Conservation (phyloP, 2,797 vertebrate genomes). For the Hylomyscus alleni region DNA sequence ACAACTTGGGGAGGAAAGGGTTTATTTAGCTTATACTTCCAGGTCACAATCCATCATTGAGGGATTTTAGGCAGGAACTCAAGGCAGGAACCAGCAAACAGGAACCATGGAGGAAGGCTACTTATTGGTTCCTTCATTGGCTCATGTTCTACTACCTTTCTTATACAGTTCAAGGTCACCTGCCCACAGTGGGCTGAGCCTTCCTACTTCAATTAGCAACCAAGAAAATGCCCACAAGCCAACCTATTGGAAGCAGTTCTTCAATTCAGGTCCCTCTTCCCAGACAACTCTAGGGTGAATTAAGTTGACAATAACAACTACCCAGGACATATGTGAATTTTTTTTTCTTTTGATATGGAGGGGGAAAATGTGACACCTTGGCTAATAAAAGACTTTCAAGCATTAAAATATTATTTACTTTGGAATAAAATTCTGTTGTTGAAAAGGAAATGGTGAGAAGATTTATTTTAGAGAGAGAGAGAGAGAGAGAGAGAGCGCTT, state of each 20-base stretch:
- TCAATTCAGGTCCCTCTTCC: neutral
- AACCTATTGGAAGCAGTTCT: neutral
- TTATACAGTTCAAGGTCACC: neutral
- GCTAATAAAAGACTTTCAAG: neutral
- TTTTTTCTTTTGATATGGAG: neutral
- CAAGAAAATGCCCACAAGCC: neutral
- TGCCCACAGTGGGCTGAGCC: neutral
- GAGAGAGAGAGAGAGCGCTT: neutral
- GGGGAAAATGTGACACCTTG: neutral
- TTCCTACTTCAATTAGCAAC: neutral
- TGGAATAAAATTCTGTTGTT: conserved; percentile 48
- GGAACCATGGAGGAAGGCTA: neutral
- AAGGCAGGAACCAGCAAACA: neutral
- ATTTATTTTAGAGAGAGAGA: neutral
- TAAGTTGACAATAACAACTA: neutral
- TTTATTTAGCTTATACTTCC: neutral
- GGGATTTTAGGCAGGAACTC: neutral
- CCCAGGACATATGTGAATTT: neutral
- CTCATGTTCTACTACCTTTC: neutral
- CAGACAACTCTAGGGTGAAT: neutral
- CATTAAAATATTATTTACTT: conserved; percentile 42
- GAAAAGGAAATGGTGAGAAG: conserved; percentile 24
- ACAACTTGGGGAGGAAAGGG: neutral
- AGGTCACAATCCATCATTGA: neutral
- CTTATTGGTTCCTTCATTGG: neutral